Evolutionary conservation across 1,140 invertebrate genomes (phyloP).

Genomic region (Anastrepha ludens): DNA sequence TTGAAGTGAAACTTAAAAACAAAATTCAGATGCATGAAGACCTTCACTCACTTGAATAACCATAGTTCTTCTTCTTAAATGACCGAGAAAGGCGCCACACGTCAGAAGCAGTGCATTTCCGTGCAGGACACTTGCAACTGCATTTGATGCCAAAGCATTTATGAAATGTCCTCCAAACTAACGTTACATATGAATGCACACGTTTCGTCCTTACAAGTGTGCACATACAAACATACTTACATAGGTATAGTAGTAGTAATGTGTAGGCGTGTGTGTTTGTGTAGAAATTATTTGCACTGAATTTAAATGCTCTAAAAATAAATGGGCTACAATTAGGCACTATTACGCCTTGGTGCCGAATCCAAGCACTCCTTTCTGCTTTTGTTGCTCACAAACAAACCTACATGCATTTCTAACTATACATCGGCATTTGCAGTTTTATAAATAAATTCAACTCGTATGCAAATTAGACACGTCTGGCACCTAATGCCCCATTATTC

Average conservation of each 20-base stretch:
- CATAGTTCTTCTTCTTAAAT: too few species aligned
- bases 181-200: background rate
- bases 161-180: background rate
- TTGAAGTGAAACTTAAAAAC: too few species aligned
- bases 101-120: background rate
- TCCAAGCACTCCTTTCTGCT: background rate
- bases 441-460: slow-evolving; percentile 48
- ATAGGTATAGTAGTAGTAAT: background rate
- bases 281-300: background rate
- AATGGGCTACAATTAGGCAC: slow-evolving; percentile 41
- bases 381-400: background rate
- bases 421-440: slow-evolving; percentile 14
- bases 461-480: slow-evolving; percentile 47
- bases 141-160: background rate
- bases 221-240: background rate
- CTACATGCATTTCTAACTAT: background rate
- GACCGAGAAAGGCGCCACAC: too few species aligned
- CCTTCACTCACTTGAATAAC: too few species aligned
- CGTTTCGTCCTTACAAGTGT: background rate
- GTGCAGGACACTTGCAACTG: background rate
- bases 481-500: slow-evolving; percentile 28
- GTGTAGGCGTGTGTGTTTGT: background rate
- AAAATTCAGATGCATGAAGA: too few species aligned
- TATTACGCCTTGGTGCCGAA: slow-evolving; percentile 7
- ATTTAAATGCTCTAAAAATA: slow-evolving; percentile 46